Evolutionary conservation across 2,113 vertebrate species (phyloP), one percentile per base, ranked within the genome.

Genomic region (Istiophorus platypterus): DNA sequence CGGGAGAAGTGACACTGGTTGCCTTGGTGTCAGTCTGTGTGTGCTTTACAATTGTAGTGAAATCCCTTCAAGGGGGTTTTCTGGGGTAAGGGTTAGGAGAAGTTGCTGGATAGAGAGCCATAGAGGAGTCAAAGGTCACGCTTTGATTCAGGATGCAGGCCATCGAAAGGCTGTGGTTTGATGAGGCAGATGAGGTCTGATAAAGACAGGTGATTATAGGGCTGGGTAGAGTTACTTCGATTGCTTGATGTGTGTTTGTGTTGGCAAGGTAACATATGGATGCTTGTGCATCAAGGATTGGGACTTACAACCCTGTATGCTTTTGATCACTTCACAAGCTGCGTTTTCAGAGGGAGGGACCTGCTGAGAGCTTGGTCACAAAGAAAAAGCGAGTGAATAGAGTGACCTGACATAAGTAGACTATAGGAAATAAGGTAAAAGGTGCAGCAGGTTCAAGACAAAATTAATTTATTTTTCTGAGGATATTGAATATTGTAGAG

Each of bases 281-380:
- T 57, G 65, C 57, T 52, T 42, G 81, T 80, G 68, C 59, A 82
- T 78, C 65, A 49, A 72, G 66, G 66, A 82, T 67, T 56, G 62
- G 41, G 78, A 72, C 80, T 42, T 80, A 22, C 54, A 72, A 66
- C 77, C 81, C 52, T 27, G 72, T 75, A 69, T 37, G 78, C 82
- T 78, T 92, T 90, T 92, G 86, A 91, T 92, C 78, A 78, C 54
- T 76, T 85, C 72, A 52, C 56, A 79, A 74, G 42, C 42, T 0
- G 63, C 61, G 72, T 67, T 67, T 42, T 20, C 18, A 61, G 76
- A 66, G 29, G 73, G 49, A 59, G 54, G 18, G 41, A 66, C 59
- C 73, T 29, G 68, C 81, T 86, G 81, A 83, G 72, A 85, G 79
- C 81, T 85, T 83, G 77, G 71, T 65, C 67, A 56, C 76, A 74